Evolutionary conservation across 2,113 vertebrate species (phyloP).

Genomic region (Brienomyrus brachyistius): DNA sequence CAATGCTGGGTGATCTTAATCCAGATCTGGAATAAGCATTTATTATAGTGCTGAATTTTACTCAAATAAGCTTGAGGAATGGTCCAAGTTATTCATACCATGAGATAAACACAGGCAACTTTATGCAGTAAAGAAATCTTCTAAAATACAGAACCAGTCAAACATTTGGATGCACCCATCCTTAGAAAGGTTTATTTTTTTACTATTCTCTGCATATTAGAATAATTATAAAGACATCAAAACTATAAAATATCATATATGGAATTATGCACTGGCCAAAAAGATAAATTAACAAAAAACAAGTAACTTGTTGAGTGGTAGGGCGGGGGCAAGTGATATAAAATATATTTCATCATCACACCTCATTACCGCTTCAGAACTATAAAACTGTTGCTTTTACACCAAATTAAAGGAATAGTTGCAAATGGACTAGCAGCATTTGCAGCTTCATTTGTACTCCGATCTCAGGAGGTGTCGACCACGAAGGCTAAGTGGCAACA

Average conservation of each 20-base stretch:
- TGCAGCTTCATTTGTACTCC: background rate
- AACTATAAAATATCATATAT: background rate
- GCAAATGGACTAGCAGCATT: background rate
- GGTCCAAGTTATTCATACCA: background rate
- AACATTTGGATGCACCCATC: background rate
- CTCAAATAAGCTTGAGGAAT: background rate
- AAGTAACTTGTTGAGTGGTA: background rate
- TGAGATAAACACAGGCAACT: background rate
- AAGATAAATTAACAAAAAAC: background rate
- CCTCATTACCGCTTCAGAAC: background rate
- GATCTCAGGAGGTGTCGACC: background rate
- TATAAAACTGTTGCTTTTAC: background rate
- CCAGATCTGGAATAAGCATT: slow-evolving; percentile 19
- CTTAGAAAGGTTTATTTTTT: background rate
- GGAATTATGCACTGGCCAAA: background rate
- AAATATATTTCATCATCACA: background rate
- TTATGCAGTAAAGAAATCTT: background rate
- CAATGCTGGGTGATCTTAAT: background rate
- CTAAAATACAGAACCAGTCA: background rate
- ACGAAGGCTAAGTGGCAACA: background rate
- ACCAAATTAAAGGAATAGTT: background rate
- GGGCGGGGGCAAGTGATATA: background rate
- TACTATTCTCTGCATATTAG: background rate
- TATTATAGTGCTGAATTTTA: background rate
- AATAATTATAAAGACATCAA: background rate